Evolutionary conservation across 1,140 invertebrate species (phyloP).

Genomic region (Goniozus legneri): DNA sequence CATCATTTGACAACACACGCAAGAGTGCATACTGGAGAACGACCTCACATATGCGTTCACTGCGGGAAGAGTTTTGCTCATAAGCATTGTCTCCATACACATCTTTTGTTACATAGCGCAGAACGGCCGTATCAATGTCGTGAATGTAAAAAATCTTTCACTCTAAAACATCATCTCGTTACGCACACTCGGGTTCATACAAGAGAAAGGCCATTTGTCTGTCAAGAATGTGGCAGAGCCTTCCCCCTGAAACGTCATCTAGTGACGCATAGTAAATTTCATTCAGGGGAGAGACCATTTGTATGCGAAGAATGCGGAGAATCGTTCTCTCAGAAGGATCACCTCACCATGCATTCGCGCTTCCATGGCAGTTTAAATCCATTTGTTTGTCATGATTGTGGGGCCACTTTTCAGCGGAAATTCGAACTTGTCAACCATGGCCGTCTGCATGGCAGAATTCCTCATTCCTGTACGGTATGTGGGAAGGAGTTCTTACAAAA

Average conservation of each 20-base stretch:
- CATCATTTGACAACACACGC: conserved; percentile 79
- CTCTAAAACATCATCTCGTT: conserved; percentile 74
- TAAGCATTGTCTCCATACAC: conserved; percentile 80
- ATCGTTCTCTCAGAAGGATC: conserved; percentile 80
- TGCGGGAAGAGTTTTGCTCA: conserved; percentile 84
- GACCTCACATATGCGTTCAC: conserved; percentile 77
- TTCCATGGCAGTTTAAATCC: conserved; percentile 80
- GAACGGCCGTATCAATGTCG: conserved; percentile 78
- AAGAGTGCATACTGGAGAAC: conserved; percentile 74
- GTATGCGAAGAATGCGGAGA: conserved; percentile 85
- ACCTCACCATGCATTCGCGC: conserved; percentile 73
- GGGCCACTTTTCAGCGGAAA: conserved; percentile 77
- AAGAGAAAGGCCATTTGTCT: conserved; percentile 76
- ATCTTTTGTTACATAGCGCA: conserved; percentile 74
- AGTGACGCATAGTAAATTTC: conserved; percentile 82
- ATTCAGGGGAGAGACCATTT: conserved; percentile 82
- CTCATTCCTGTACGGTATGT: conserved; percentile 76
- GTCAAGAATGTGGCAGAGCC: conserved; percentile 74
- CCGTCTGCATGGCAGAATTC: conserved; percentile 71
- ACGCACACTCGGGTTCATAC: conserved; percentile 72
- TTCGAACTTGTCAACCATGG: conserved; percentile 82
- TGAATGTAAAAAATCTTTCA: conserved; percentile 84
- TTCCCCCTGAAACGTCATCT: conserved; percentile 78
- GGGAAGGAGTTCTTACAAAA: conserved; percentile 83
- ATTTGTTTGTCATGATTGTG: conserved; percentile 78